Conservation (phyloP, 2,797 vertebrate species). For the Hybognathus amarus region DNA sequence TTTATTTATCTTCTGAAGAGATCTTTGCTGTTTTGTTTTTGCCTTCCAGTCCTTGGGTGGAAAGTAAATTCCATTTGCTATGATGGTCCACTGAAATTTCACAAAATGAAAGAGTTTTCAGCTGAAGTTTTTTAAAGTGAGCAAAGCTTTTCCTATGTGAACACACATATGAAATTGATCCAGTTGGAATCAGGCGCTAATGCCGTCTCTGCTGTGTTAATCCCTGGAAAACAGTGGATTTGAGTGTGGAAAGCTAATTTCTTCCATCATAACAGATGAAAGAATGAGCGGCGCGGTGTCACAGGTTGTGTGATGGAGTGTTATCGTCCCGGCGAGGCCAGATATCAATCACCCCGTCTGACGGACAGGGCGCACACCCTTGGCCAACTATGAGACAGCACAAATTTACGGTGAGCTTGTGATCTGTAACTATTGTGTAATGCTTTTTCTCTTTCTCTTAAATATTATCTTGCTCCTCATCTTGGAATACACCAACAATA, state of each 20-base stretch:
- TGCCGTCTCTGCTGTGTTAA: conserved; percentile 47
- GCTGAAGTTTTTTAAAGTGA: background rate
- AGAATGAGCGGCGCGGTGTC: conserved; percentile 58
- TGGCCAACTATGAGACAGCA: conserved; percentile 60
- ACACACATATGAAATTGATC: conserved; percentile 62
- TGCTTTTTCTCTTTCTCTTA: background rate
- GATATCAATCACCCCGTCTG: conserved; percentile 69
- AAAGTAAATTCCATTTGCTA: conserved; percentile 62
- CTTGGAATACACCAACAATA: background rate
- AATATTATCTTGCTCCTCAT: background rate
- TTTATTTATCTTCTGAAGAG: conserved; percentile 33
- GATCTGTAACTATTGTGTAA: background rate
- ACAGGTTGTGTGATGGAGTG: conserved; percentile 65
- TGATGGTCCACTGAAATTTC: conserved; percentile 58
- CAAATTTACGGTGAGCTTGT: conserved; percentile 64
- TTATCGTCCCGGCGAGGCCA: conserved; percentile 63
- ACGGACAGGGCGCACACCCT: conserved; percentile 55
- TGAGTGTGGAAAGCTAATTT: conserved; percentile 55
- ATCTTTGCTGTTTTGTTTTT: background rate
- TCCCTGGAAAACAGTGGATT: conserved; percentile 58
- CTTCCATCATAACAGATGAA: conserved; percentile 65
- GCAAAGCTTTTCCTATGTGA: background rate
- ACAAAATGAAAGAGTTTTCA: conserved; percentile 48
- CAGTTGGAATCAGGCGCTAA: conserved; percentile 37
- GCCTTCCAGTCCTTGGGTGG: conserved; percentile 40